These are phyloP conservation scores for Columba guinea DNA, from an alignment of 2,797 vertebrate species.

Conservation along the genomic window DNA sequence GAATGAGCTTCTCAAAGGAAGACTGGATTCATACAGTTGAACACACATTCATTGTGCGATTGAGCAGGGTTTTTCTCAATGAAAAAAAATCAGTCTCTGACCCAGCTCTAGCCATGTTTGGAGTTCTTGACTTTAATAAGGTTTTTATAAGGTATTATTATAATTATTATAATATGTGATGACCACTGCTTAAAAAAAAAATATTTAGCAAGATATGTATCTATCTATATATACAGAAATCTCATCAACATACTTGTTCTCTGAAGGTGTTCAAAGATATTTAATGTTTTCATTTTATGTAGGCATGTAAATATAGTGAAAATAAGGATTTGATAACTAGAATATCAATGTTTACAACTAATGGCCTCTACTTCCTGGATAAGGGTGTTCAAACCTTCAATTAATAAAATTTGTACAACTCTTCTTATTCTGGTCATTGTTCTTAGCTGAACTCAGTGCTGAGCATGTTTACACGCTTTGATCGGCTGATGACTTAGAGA, in stretches of 20 bases:
- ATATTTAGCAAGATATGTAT: neutral
- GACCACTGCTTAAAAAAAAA: neutral
- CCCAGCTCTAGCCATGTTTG: fast-evolving
- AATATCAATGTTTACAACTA: neutral
- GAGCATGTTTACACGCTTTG: neutral
- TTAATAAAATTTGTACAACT: neutral
- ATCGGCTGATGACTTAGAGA: neutral
- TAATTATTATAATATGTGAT: neutral
- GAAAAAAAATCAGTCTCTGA: neutral
- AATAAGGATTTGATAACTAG: neutral
- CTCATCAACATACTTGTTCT: neutral
- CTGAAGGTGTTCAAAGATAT: neutral
- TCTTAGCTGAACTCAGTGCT: neutral
- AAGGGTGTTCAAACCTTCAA: neutral
- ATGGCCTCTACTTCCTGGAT: neutral
- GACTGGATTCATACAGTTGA: neutral
- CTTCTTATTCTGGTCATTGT: neutral
- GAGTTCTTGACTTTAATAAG: neutral
- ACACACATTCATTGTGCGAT: neutral
- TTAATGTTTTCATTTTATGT: fast-evolving
- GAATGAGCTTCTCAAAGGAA: neutral
- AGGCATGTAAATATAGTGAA: neutral
- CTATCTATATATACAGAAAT: neutral
- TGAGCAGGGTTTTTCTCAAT: neutral
- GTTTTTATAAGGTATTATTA: neutral